These are phyloP conservation scores for Cranoglanis bouderius DNA, from an alignment of 2,113 vertebrate genomes.

Conservation along the genomic window DNA sequence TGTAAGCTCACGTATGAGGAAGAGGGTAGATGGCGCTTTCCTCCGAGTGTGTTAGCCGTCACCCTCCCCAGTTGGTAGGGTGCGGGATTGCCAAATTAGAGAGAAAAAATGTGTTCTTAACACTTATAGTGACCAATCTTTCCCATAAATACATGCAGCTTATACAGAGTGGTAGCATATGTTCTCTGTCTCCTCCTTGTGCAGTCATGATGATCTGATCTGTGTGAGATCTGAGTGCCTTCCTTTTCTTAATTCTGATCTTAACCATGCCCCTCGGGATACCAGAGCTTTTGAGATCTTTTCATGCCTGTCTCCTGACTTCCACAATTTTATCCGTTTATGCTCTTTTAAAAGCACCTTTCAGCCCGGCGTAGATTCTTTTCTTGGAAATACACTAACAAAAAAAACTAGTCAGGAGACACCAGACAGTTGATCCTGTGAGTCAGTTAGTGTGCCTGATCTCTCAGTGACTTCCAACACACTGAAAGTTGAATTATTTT, in stretches of 20 bases:
- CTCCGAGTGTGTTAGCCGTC: neutral
- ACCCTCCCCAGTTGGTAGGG: neutral
- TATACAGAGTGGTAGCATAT: neutral
- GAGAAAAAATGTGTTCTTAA: neutral
- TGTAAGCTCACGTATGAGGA: neutral
- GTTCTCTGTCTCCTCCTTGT: neutral
- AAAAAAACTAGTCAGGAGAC: neutral
- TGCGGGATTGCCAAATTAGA: neutral
- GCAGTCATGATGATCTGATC: neutral
- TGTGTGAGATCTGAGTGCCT: constrained; percentile 4
- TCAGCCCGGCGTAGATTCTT: neutral
- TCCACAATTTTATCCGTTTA: constrained; percentile 2
- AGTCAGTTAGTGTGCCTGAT: neutral
- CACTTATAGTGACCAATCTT: neutral
- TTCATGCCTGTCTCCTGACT: neutral
- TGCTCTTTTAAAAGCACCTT: constrained; percentile 16
- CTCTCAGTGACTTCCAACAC: neutral
- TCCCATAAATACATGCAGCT: neutral
- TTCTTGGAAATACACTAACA: neutral
- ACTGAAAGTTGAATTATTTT: neutral
- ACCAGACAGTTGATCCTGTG: neutral
- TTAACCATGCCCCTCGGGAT: neutral
- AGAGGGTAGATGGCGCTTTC: neutral
- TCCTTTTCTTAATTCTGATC: constrained; percentile 13
- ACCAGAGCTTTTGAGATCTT: neutral